These are phyloP conservation scores for Vandiemenella viatica DNA, from an alignment of 2,888 invertebrate genomes.

Conservation along the genomic window DNA sequence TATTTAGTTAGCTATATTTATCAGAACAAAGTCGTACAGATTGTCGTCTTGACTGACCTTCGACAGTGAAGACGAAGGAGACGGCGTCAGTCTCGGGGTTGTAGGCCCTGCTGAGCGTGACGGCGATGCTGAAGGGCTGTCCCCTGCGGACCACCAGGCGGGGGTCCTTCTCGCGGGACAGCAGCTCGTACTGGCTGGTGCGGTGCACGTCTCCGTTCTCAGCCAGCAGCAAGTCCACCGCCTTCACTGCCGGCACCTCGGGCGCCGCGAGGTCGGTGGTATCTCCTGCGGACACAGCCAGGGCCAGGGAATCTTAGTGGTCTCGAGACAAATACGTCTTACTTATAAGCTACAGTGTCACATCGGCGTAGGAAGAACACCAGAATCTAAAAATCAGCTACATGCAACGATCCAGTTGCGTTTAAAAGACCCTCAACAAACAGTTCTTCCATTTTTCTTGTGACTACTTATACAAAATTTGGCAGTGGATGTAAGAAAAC, in stretches of 20 bases:
- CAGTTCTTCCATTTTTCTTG: no score
- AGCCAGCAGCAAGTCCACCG: constrained; percentile 55
- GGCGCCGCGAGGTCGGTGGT: constrained; percentile 12
- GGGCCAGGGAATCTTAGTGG: no score
- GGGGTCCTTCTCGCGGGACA: constrained; percentile 41
- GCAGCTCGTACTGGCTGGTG: constrained; percentile 62
- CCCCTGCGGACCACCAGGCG: constrained; percentile 69
- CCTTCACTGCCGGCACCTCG: constrained; percentile 48
- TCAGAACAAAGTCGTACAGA: no score
- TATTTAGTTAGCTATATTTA: no score
- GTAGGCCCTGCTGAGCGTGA: constrained; percentile 60
- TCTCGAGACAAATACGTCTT: no score
- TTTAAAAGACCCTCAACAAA: no score
- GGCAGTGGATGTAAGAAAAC: no score
- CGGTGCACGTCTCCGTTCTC: constrained; percentile 63
- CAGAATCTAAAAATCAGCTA: no score
- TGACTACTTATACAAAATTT: no score
- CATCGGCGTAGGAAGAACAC: no score
- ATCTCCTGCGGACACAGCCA: not conserved
- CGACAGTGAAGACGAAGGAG: constrained; percentile 67
- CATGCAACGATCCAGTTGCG: no score
- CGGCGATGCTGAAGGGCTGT: constrained; percentile 57
- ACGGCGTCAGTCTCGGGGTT: constrained; percentile 59
- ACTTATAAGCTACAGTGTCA: no score
- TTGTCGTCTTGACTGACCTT: constrained; percentile 37